Conservation (phyloP, 2,888 invertebrate species). For the Zaprionus obscuricornis region DNA sequence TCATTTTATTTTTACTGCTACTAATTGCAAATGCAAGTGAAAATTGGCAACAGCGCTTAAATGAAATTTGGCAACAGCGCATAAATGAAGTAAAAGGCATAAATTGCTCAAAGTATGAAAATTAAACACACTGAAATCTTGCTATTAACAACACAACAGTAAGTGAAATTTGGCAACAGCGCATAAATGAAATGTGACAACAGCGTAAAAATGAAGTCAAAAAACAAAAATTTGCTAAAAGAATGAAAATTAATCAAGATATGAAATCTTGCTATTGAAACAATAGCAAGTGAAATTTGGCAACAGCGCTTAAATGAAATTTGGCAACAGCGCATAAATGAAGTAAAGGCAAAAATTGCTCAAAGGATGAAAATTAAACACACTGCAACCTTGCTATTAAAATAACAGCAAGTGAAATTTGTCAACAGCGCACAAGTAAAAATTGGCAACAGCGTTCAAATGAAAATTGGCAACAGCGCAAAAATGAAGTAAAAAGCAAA, state of each 20-base stretch:
- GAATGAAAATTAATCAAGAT: too few species aligned
- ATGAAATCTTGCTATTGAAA: too few species aligned
- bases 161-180: background rate
- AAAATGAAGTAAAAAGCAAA: conserved; percentile 14
- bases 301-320: background rate
- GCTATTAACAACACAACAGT: too few species aligned
- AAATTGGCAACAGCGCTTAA: conserved; percentile 1
- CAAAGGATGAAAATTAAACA: background rate
- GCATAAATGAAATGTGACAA: conserved; percentile 2
- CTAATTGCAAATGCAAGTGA: too few species aligned
- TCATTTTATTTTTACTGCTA: too few species aligned
- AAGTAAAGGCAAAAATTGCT: background rate
- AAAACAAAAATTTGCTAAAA: too few species aligned
- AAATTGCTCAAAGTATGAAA: background rate
- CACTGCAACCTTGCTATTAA: too few species aligned
- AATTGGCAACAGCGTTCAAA: conserved; percentile 8
- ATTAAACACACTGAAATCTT: too few species aligned
- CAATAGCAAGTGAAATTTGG: background rate
- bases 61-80: conserved; percentile 3
- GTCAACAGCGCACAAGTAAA: conserved; percentile 7
- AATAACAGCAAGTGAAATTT: background rate
- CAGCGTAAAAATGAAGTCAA: background rate
- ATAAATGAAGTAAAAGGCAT: background rate
- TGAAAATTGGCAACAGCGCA: conserved; percentile 13
- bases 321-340: background rate